phyloP scores from a whole-genome alignment of 2,888 invertebrate genomes.

The Acanthosepion pharaonis region DNA sequence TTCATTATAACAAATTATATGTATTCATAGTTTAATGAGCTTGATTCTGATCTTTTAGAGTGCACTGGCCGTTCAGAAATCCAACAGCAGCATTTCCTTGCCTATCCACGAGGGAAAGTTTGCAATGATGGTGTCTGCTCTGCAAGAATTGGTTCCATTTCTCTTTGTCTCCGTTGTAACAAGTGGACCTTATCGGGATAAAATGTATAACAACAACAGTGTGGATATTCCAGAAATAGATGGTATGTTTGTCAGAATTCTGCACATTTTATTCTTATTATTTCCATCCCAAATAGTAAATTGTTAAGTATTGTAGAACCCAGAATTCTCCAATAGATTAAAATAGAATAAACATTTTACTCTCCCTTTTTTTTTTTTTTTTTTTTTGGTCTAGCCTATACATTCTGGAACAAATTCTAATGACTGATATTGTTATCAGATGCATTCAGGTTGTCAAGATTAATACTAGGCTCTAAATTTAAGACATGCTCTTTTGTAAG shows the following conservation, averaged over 20 bases:
- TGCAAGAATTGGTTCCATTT: constrained; percentile 71
- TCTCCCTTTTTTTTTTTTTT: too few species aligned
- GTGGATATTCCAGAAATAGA: constrained; percentile 49
- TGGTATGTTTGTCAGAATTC: constrained; percentile 45
- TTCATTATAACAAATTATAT: too few species aligned
- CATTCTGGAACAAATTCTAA: too few species aligned
- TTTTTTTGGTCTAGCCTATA: too few species aligned
- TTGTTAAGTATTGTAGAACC: not conserved
- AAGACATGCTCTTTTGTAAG: too few species aligned
- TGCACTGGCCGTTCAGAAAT: constrained; percentile 62
- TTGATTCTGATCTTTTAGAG: constrained; percentile 53
- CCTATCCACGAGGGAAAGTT: constrained; percentile 70
- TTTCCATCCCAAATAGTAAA: not conserved
- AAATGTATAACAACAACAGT: constrained; percentile 43
- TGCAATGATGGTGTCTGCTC: constrained; percentile 65
- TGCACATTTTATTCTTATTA: not conserved
- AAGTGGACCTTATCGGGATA: constrained; percentile 66
- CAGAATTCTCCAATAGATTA: too few species aligned
- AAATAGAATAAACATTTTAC: too few species aligned
- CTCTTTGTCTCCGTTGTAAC: constrained; percentile 72
- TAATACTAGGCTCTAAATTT: too few species aligned
- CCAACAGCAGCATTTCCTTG: constrained; percentile 62
- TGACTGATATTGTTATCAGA: too few species aligned
- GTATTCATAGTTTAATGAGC: too few species aligned
- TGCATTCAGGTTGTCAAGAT: too few species aligned